phyloP scores from a whole-genome alignment of 92 coral and sea anemone species.

The Paragorgia papillata region DNA sequence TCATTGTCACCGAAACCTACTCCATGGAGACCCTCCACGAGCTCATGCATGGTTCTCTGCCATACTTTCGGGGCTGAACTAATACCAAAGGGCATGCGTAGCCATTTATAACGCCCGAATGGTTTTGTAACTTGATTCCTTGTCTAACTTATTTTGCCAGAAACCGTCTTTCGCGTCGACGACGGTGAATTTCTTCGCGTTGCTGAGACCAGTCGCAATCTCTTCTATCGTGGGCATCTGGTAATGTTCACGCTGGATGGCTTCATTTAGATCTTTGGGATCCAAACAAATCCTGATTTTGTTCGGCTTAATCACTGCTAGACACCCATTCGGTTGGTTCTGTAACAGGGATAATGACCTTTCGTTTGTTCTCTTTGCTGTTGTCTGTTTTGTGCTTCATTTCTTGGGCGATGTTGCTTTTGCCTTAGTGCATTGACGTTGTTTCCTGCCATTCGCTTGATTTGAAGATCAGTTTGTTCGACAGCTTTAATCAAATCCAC shows the following conservation, averaged over 20 bases:
- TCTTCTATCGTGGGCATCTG: constrained; percentile 23
- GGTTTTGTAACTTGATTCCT: constrained; percentile 52
- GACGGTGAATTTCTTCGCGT: constrained; percentile 22
- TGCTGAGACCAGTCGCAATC: not conserved
- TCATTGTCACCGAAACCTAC: constrained; percentile 65
- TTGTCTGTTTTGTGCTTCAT: not conserved
- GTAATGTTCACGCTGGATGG: constrained; percentile 12
- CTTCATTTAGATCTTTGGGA: constrained; percentile 19
- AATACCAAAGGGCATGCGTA: constrained; percentile 25
- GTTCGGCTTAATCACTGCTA: constrained; percentile 27
- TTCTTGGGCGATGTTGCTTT: no score
- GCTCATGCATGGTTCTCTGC: constrained; percentile 31
- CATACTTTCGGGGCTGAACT: constrained; percentile 25
- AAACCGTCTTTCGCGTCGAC: constrained; percentile 31
- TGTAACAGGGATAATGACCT: no score
- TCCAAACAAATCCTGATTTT: constrained; percentile 21
- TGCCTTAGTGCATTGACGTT: not conserved
- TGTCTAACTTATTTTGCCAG: constrained; percentile 49
- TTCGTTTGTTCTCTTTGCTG: no score
- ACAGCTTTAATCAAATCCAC: constrained; percentile 61
- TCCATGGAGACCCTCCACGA: constrained; percentile 14
- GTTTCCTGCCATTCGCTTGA: constrained; percentile 22
- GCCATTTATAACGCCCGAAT: constrained; percentile 41
- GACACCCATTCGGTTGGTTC: constrained; percentile 29
- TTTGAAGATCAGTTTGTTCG: constrained; percentile 61